Conservation (phyloP, 2,113 vertebrate genomes). For the Paramormyrops kingsleyae region DNA sequence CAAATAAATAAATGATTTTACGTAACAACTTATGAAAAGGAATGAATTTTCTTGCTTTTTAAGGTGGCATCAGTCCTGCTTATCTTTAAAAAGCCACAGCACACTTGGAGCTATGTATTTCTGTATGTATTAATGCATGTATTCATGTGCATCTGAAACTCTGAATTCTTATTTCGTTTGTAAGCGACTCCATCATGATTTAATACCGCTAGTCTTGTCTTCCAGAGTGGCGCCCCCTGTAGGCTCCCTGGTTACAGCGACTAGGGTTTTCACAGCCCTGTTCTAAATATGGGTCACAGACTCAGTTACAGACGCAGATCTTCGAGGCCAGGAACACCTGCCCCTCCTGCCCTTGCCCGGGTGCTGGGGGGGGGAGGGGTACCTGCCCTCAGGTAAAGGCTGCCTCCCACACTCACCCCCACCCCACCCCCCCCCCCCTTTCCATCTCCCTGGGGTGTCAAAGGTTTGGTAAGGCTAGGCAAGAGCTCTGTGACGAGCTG, state of each 20-base stretch:
- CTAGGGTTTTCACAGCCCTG: neutral
- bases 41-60: neutral
- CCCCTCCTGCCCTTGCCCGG: neutral
- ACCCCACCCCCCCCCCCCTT: no score
- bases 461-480: conserved; percentile 49
- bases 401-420: neutral
- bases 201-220: neutral
- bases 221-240: neutral
- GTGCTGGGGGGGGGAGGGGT: neutral
- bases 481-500: conserved; percentile 66
- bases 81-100: neutral
- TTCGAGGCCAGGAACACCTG: neutral
- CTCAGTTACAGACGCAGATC: neutral
- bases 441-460: neutral
- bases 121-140: neutral
- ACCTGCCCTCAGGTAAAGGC: neutral
- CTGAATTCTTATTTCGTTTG: neutral
- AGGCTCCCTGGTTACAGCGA: neutral
- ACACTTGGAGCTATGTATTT: neutral
- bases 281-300: neutral
- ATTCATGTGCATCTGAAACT: neutral
- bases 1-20: neutral
- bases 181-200: neutral
- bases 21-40: neutral
- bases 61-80: neutral